Evolutionary conservation across 2,797 vertebrate species (phyloP), one percentile per base, ranked within the genome.

Genomic region (Mionectes olivaceus): DNA sequence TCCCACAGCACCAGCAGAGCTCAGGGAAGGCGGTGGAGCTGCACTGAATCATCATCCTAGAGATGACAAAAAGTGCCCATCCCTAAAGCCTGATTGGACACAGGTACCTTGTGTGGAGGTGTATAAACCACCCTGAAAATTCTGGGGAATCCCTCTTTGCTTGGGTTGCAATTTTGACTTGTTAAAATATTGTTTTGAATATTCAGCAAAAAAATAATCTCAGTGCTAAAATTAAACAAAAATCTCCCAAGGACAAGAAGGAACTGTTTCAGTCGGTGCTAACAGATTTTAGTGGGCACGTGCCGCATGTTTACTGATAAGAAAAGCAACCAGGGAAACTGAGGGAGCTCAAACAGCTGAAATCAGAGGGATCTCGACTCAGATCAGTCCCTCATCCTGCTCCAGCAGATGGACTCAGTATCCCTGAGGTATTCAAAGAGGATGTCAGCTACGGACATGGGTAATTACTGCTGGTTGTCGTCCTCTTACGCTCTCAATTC

Each of bases 401-500:
- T 21, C 1, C 18, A 21, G 44, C 6, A 28, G 30, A 67, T 2
- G 3, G 8, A 4, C 41, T 37, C 69, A 50, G 28, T 23, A 32
- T 30, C 3, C 0, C 4, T 11, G 7, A 24, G 11, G 4, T 21
- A 10, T 35, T 30, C 44, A 23, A 11, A 22, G n/a, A 61, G 24
- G 32, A 8, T 7, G 19, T 11, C 14, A n/a, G 28, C 33, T 37
- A 14, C 2, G 24, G 65, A 15, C 37, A 16, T 11, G 23, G 43
- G 19, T 16, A 39, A 47, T 19, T 67, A 6, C 28, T 5, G 28
- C 32, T 52, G 52, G 15, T 15, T 50, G 67, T 16, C 28, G 25
- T 50, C 39, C 13, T 43, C 11, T 30, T 27, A 2, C 6, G 37
- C 9, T 49, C 50, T 11, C 37, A 46, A 32, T 25, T 25, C 24